phyloP scores from a whole-genome alignment of 2,888 invertebrate species.

The Erebia ligea region DNA sequence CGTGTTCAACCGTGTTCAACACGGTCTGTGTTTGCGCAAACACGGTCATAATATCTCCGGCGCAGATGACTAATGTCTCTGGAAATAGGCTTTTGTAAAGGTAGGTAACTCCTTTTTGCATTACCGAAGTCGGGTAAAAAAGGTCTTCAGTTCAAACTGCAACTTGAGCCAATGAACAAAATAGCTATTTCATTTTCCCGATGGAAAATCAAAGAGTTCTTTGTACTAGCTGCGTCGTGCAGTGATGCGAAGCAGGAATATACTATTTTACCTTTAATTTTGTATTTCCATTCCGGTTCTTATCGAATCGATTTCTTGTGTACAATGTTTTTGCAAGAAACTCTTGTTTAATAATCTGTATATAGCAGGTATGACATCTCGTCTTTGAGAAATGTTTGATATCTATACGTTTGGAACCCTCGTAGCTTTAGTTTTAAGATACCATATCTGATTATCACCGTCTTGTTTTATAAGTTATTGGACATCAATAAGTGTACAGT shows the following conservation, averaged over 20 bases:
- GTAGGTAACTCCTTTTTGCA: too few species aligned
- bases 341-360: background rate
- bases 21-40: too few species aligned
- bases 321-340: background rate
- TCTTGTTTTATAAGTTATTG: too few species aligned
- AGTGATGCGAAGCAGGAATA: background rate
- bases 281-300: background rate
- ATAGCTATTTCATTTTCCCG: constrained; percentile 41
- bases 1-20: too few species aligned
- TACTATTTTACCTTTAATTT: constrained; percentile 16
- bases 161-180: constrained; percentile 36
- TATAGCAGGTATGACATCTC: background rate
- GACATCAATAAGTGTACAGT: too few species aligned
- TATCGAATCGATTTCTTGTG: constrained; percentile 9
- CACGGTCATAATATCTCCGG: too few species aligned
- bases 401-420: too few species aligned
- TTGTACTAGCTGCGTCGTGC: constrained; percentile 33
- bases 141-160: background rate
- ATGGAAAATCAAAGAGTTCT: constrained; percentile 42
- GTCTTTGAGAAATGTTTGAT: background rate
- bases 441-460: too few species aligned
- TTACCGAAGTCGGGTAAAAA: background rate
- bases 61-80: too few species aligned
- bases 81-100: too few species aligned
- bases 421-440: too few species aligned